These are phyloP conservation scores for Barbus barbus DNA, from an alignment of 2,113 vertebrate species.

Conservation along the genomic window DNA sequence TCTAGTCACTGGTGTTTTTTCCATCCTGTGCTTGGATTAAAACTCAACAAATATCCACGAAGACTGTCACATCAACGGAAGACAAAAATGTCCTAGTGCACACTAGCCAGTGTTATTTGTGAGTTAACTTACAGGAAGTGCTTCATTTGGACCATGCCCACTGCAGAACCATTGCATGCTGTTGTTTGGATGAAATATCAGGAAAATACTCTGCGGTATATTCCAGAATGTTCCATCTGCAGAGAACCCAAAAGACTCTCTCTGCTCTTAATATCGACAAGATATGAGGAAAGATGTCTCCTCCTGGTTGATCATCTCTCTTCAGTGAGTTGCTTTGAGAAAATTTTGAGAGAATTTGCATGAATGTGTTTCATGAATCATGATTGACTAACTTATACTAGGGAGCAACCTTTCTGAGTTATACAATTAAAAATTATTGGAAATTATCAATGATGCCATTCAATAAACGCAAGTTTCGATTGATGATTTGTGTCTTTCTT, in stretches of 20 bases:
- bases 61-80: slow-evolving; percentile 11
- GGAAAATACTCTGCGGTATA: neutral
- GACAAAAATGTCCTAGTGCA: neutral
- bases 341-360: slow-evolving; percentile 50
- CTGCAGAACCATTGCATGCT: slow-evolving; percentile 48
- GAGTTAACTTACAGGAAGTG: slow-evolving; percentile 9
- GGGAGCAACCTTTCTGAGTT: slow-evolving; percentile 42
- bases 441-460: slow-evolving; percentile 53
- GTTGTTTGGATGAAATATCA: slow-evolving; percentile 20
- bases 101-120: slow-evolving; percentile 29
- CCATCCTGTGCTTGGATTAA: slow-evolving; percentile 8
- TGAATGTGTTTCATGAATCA: slow-evolving; percentile 48
- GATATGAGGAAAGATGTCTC: neutral
- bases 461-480: slow-evolving; percentile 51
- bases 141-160: slow-evolving; percentile 5
- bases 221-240: slow-evolving; percentile 16
- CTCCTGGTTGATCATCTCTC: slow-evolving; percentile 11
- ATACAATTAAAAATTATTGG: slow-evolving; percentile 34
- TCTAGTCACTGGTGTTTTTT: slow-evolving; percentile 34
- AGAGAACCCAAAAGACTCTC: slow-evolving; percentile 11
- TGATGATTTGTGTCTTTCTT: neutral
- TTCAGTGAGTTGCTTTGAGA: slow-evolving; percentile 9
- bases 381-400: slow-evolving; percentile 38
- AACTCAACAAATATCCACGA: neutral
- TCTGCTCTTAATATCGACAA: neutral